A percentile compares a stretch with the other conserved stretches of the same genome.
Conservation (phyloP, 2,888 invertebrate genomes). For the Noctua janthe region DNA sequence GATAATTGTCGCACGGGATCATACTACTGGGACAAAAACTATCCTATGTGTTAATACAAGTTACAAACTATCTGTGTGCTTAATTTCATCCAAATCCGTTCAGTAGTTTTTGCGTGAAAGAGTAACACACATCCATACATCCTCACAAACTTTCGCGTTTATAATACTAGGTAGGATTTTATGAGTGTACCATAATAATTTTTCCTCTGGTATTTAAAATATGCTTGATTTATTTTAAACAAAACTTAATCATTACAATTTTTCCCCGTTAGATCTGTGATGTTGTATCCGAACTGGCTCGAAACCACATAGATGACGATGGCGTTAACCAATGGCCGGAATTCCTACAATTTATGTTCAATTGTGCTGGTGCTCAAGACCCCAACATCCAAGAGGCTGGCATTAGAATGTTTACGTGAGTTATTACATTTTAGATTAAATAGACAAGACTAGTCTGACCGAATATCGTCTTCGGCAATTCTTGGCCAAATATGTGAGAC, state of each 20-base stretch:
- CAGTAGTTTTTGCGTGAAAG: too few species aligned
- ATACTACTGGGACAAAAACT: too few species aligned
- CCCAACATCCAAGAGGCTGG: constrained; percentile 97
- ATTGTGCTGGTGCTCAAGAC: constrained; percentile 96
- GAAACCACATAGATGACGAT: constrained; percentile 98
- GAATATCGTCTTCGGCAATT: neutral
- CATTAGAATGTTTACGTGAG: constrained; percentile 97
- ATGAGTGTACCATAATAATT: neutral
- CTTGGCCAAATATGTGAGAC: neutral
- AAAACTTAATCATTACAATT: neutral
- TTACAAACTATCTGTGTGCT: too few species aligned
- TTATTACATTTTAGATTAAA: constrained; percentile 45
- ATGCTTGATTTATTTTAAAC: neutral
- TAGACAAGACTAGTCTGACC: neutral
- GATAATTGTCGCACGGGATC: too few species aligned
- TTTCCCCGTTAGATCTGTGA: constrained; percentile 93
- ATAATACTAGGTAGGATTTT: too few species aligned
- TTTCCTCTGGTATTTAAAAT: neutral
- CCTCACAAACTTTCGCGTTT: too few species aligned
- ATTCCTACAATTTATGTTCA: constrained; percentile 98
- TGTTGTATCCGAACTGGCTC: constrained; percentile 98
- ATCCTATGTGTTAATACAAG: too few species aligned
- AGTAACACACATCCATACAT: too few species aligned
- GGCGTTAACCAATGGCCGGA: constrained; percentile 99
- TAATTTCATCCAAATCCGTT: too few species aligned